A percentile compares a stretch with the other conserved stretches of the same genome.
Conservation (phyloP, 2,797 vertebrate genomes). For the Sebastes kiyomatsui region DNA sequence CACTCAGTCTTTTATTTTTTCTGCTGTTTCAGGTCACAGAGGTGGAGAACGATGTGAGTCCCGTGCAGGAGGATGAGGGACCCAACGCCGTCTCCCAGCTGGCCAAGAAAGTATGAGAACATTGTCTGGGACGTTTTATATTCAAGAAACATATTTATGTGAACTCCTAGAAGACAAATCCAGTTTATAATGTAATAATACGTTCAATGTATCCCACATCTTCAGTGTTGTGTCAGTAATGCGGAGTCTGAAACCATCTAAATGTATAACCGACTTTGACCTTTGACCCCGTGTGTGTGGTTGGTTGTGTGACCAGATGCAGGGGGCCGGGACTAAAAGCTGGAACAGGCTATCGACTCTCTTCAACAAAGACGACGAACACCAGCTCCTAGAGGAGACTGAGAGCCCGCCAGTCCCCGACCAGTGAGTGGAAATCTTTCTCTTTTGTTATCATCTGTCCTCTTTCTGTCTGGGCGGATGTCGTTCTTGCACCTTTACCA, state of each 20-base stretch:
- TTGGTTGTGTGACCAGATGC: slow-evolving; percentile 83
- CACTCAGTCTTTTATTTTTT: neutral
- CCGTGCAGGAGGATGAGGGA: slow-evolving; percentile 83
- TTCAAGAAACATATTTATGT: neutral
- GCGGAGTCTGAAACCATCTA: neutral
- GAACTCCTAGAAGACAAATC: neutral
- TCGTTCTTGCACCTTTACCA: neutral
- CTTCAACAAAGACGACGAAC: slow-evolving; percentile 93
- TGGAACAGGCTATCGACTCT: slow-evolving; percentile 91
- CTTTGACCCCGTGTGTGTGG: slow-evolving; percentile 48
- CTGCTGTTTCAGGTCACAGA: slow-evolving; percentile 73
- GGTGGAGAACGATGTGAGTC: slow-evolving; percentile 71
- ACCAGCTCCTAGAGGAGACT: slow-evolving; percentile 87
- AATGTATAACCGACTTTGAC: slow-evolving; percentile 6
- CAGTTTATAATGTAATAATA: neutral
- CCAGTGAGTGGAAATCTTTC: slow-evolving; percentile 85
- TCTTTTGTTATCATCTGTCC: neutral
- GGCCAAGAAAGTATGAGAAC: slow-evolving; percentile 85
- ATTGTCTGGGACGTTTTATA: neutral
- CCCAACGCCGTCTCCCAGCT: slow-evolving; percentile 86
- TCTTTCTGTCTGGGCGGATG: neutral
- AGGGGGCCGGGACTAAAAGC: slow-evolving; percentile 89
- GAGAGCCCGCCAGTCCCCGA: slow-evolving; percentile 85
- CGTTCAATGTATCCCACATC: neutral
- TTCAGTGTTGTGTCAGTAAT: neutral